Percentiles rank a stretch among this genome's conserved stretches.
Conservation (phyloP, 2,797 vertebrate genomes). For the Halcyon leucocephala region DNA sequence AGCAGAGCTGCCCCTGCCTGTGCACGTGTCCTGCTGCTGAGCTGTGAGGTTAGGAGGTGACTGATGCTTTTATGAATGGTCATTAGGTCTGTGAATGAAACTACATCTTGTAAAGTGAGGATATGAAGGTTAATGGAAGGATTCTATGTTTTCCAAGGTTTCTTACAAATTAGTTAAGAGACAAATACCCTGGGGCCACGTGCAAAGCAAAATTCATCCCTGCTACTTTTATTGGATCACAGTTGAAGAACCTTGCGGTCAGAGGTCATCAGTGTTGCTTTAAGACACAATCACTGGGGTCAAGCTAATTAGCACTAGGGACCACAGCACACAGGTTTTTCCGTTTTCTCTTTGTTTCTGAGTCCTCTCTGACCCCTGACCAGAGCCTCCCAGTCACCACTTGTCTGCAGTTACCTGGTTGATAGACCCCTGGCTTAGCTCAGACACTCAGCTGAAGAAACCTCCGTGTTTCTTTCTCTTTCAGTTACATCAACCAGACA, state of each 20-base stretch:
- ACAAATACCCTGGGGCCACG: not conserved
- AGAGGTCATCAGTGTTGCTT: slow-evolving; percentile 54
- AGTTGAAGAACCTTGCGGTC: not conserved
- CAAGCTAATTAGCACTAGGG: slow-evolving; percentile 55
- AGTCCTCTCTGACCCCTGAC: not conserved
- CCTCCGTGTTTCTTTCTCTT: not conserved
- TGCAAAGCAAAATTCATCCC: slow-evolving; percentile 25
- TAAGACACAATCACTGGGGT: slow-evolving; percentile 51
- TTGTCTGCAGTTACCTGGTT: not conserved
- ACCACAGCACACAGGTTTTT: not conserved
- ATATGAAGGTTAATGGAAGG: slow-evolving; percentile 4
- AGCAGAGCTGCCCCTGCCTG: not conserved
- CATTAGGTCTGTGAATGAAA: not conserved
- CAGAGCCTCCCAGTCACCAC: not conserved
- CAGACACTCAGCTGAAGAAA: not conserved
- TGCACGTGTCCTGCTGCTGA: not conserved
- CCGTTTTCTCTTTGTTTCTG: not conserved
- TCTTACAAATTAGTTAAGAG: slow-evolving; percentile 1
- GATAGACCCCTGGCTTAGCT: not conserved
- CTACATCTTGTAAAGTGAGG: not conserved
- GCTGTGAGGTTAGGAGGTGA: not conserved
- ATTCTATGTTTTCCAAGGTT: slow-evolving; percentile 1
- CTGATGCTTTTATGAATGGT: not conserved
- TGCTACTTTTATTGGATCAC: slow-evolving; percentile 33
- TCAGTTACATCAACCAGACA: not conserved